Evolutionary conservation across 2,888 invertebrate species (phyloP).

Genomic region (Cotesia congregata): DNA sequence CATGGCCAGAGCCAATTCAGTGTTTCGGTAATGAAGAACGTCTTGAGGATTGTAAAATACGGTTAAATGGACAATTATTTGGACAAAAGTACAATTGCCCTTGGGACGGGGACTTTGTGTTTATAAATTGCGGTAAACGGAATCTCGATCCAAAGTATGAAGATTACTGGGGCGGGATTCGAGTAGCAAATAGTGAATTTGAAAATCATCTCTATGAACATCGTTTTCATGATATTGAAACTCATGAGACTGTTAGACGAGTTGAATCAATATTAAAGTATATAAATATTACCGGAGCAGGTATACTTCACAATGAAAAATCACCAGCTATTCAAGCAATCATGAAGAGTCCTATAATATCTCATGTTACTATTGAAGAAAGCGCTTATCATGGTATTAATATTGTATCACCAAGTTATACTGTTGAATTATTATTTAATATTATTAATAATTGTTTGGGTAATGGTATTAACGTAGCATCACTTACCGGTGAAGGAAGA

Average conservation of each 20-base stretch:
- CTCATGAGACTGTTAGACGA: slow-evolving; percentile 79
- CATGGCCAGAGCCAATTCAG: slow-evolving; percentile 94
- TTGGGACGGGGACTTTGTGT: slow-evolving; percentile 93
- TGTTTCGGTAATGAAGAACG: slow-evolving; percentile 83
- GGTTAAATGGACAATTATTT: slow-evolving; percentile 91
- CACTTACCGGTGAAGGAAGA: slow-evolving; percentile 92
- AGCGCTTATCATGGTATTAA: slow-evolving; percentile 94
- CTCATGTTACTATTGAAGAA: slow-evolving; percentile 85
- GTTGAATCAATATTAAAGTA: slow-evolving; percentile 85
- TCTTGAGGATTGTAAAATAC: slow-evolving; percentile 87
- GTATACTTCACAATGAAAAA: slow-evolving; percentile 94
- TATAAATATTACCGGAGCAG: slow-evolving; percentile 91
- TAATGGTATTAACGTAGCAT: slow-evolving; percentile 89
- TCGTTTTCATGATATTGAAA: slow-evolving; percentile 84
- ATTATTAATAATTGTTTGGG: slow-evolving; percentile 87
- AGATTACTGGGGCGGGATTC: slow-evolving; percentile 96
- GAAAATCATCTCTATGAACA: slow-evolving; percentile 88
- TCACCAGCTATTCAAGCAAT: slow-evolving; percentile 93
- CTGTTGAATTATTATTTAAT: slow-evolving; percentile 83
- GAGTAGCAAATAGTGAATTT: slow-evolving; percentile 91
- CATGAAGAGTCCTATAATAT: slow-evolving; percentile 85
- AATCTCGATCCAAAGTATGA: slow-evolving; percentile 75
- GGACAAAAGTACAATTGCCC: slow-evolving; percentile 88
- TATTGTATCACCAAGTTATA: slow-evolving; percentile 88
- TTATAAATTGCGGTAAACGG: slow-evolving; percentile 88